phyloP scores from a whole-genome alignment of 2,797 vertebrate genomes.

The Mastacembelus armatus region DNA sequence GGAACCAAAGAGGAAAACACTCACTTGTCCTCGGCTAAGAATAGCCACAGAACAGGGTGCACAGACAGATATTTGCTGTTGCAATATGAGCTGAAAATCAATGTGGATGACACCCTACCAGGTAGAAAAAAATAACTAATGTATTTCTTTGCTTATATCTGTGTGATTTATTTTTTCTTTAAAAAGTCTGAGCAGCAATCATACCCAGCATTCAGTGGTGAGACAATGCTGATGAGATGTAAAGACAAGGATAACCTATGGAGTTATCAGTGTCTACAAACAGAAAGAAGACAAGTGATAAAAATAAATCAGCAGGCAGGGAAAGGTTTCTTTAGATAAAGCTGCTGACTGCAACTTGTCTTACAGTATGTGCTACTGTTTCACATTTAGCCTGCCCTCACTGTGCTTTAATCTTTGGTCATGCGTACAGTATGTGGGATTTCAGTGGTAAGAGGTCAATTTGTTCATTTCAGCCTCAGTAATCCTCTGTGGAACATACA shows the following conservation, averaged over 20 bases:
- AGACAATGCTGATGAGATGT: slow-evolving; percentile 25
- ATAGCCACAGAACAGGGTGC: slow-evolving; percentile 43
- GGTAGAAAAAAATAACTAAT: slow-evolving; percentile 47
- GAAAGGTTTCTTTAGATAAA: slow-evolving; percentile 28
- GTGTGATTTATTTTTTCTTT: slow-evolving; percentile 13
- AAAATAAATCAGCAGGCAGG: slow-evolving; percentile 22
- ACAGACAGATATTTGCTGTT: slow-evolving; percentile 48
- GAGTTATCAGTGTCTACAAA: slow-evolving; percentile 16
- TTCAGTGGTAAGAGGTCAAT: slow-evolving; percentile 71
- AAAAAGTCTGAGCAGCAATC: slow-evolving; percentile 11
- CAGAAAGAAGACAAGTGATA: neutral
- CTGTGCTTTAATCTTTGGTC: slow-evolving; percentile 46
- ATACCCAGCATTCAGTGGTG: neutral
- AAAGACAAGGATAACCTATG: slow-evolving; percentile 12
- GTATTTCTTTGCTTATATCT: slow-evolving; percentile 38
- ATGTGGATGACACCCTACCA: slow-evolving; percentile 51
- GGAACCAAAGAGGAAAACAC: slow-evolving; percentile 42
- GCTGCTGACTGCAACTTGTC: slow-evolving; percentile 33
- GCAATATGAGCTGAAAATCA: slow-evolving; percentile 48
- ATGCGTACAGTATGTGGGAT: slow-evolving; percentile 59
- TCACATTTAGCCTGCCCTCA: slow-evolving; percentile 26
- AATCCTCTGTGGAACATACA: slow-evolving; percentile 74
- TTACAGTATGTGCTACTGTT: slow-evolving; percentile 14
- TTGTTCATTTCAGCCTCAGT: slow-evolving; percentile 74
- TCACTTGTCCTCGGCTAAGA: slow-evolving; percentile 53